Conservation (phyloP, 2,113 vertebrate genomes). For the Pica pica region DNA sequence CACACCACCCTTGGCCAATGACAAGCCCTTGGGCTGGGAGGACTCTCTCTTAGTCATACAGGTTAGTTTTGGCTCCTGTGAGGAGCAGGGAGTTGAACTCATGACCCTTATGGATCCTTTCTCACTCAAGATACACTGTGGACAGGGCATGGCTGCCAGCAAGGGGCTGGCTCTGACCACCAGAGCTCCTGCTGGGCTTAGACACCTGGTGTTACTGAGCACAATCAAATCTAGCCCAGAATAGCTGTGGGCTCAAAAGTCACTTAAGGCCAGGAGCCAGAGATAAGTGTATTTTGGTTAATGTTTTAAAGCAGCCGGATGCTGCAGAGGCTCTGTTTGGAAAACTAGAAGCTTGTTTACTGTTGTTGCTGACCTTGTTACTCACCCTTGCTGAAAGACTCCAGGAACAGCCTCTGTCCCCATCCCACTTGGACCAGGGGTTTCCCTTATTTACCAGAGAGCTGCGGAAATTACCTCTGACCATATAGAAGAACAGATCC, state of each 20-base stretch:
- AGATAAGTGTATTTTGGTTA: background rate
- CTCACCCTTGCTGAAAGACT: background rate
- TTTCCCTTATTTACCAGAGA: background rate
- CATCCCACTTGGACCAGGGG: background rate
- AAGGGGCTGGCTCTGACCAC: background rate
- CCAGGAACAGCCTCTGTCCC: background rate
- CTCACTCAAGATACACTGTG: fast-evolving
- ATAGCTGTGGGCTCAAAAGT: background rate
- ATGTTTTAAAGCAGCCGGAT: background rate
- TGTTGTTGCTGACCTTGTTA: background rate
- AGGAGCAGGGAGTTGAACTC: background rate
- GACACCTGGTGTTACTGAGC: background rate
- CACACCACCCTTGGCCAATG: background rate
- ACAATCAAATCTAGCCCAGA: background rate
- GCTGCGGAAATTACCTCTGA: background rate
- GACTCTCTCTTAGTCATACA: background rate
- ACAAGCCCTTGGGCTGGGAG: background rate
- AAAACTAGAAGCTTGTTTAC: background rate
- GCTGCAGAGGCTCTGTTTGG: background rate
- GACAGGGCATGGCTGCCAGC: background rate
- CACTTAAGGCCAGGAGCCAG: background rate
- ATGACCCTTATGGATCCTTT: background rate
- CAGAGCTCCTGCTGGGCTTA: background rate
- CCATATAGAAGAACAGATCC: background rate
- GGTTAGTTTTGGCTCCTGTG: background rate